Evolutionary conservation across 2,797 vertebrate species (phyloP).

Genomic region (Rousettus madagascariensis): DNA sequence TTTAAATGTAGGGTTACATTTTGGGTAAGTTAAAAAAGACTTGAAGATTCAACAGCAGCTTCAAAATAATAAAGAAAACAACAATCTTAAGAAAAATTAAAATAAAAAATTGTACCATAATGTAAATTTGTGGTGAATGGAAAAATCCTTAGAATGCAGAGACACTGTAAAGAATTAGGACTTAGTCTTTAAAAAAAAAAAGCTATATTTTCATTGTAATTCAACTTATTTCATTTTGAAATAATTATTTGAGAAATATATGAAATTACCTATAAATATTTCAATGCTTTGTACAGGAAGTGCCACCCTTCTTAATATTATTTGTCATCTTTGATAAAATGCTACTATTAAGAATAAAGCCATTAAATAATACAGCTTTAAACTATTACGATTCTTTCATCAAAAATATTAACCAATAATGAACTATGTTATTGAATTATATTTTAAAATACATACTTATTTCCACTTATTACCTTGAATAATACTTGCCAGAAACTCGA

Average conservation of each 20-base stretch:
- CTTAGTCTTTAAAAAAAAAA: background rate
- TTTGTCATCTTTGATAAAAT: slow-evolving; percentile 23
- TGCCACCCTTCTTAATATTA: background rate
- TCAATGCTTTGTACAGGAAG: background rate
- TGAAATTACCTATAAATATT: slow-evolving; percentile 30
- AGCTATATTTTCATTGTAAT: background rate
- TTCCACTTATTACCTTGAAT: slow-evolving; percentile 12
- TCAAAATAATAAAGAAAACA: slow-evolving; percentile 24
- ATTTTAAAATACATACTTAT: slow-evolving; percentile 1
- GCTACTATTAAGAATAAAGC: background rate
- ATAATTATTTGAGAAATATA: background rate
- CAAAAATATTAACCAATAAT: background rate
- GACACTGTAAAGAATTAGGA: background rate
- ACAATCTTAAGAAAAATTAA: background rate
- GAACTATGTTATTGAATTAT: background rate
- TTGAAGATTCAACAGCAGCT: background rate
- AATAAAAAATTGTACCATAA: background rate
- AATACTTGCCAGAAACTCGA: background rate
- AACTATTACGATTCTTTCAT: background rate
- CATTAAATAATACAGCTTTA: background rate
- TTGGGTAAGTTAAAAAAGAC: slow-evolving; percentile 12
- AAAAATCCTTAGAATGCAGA: background rate
- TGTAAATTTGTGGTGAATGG: background rate
- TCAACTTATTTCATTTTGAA: slow-evolving; percentile 45
- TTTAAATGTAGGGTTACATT: slow-evolving; percentile 24